These are phyloP conservation scores for Tenodera sinensis DNA, from an alignment of 2,888 invertebrate species.

Conservation along the genomic window DNA sequence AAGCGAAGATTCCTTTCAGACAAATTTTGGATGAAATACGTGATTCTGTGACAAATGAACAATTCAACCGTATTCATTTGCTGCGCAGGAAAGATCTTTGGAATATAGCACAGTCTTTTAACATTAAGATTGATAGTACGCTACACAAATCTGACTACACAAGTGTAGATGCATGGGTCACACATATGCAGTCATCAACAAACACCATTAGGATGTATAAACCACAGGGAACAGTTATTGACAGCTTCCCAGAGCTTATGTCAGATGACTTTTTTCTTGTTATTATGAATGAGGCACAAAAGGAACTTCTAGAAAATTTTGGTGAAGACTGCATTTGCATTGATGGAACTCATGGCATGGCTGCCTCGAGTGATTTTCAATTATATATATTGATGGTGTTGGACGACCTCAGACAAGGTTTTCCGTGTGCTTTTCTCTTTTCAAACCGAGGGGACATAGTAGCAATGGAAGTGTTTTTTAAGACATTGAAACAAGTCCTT, in stretches of 20 bases:
- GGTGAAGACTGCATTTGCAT: too few species aligned
- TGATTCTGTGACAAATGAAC: background rate
- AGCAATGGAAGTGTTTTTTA: too few species aligned
- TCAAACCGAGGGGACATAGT: too few species aligned
- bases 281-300: background rate
- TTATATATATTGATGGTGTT: background rate
- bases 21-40: constrained; percentile 1
- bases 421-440: too few species aligned
- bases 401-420: too few species aligned
- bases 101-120: background rate
- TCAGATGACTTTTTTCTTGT: background rate
- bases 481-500: too few species aligned
- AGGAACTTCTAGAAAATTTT: background rate
- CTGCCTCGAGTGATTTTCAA: background rate
- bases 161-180: background rate
- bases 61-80: background rate
- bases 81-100: background rate
- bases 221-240: background rate
- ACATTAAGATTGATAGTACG: background rate
- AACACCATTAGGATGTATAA: background rate
- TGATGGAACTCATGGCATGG: too few species aligned
- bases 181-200: background rate
- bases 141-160: background rate
- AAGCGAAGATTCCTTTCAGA: background rate
- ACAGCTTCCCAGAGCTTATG: background rate